Base-by-base conservation (phyloP, 2,888 invertebrate species). In the Unio pictorum region DNA sequence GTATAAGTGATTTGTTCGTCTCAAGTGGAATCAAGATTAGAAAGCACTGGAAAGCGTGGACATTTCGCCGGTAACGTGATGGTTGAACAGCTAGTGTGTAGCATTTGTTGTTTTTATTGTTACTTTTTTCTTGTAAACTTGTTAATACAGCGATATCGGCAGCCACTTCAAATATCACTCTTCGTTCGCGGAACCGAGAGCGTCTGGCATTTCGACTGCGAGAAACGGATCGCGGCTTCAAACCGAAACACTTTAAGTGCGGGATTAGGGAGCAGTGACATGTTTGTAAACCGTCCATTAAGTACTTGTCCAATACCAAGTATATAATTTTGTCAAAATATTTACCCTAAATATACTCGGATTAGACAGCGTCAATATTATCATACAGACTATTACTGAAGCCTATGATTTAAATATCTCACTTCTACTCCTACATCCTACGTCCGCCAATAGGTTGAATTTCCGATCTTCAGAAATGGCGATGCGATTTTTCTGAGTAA, bases 241-340 rank as follows among this genome's bases (percentile, higher is more conserved):
- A 55, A 63, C 64, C 61, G 67, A 72, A 71, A 73, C 65, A 61
- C 74, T 75, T 76, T 75, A 81, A 77, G 76, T 73, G 66, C 45
- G 54, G 78, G 81, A 81, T 81, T 81, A 80, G 66, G 72, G 72
- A 74, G 65, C 68, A 66, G 70, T 82, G 82, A 80, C 84, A 83
- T 81, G 84, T 84, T 85, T 84, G 71, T 78, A 72, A 70, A 74
- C 63, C 70, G 66, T 64, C 80, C 80, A 81, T 80, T 45, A 45
- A 81, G 71, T 72, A 74, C 78, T 81, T 73, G 67, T 77, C 61
- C 61, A 69, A 70, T 63, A 67, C 68, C 72, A 76, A 74, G 74
- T 70, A 74, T 74, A 74, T 72, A 71, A 73, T 71, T 73, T 65
- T 69, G 60, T 61, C 71, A 67, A 73, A 73, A 73, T 71, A 71